Percentiles rank a stretch among this genome's conserved stretches.
These are phyloP conservation scores for Drosophila nr. medialis DNA, from an alignment of 2,888 invertebrate species.

Conservation along the genomic window DNA sequence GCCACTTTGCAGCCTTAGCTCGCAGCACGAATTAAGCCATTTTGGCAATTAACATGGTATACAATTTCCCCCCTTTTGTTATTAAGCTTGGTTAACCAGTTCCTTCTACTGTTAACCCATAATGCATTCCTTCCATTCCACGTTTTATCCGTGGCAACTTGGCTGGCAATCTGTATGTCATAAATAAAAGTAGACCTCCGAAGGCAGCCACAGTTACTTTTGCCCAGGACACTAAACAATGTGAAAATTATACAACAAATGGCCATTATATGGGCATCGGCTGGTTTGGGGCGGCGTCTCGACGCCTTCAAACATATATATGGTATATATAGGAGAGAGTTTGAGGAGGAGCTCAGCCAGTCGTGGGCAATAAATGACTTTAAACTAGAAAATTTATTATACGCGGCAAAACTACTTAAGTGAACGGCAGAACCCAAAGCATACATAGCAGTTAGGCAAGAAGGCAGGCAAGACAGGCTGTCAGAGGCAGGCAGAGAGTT, in stretches of 20 bases:
- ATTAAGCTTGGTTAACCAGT: conserved; percentile 30
- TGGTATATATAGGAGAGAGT: background rate
- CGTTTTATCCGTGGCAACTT: conserved; percentile 26
- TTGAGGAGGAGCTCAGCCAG: conserved; percentile 34
- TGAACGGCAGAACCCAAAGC: conserved; percentile 30
- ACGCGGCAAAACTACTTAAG: conserved; percentile 79
- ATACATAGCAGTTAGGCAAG: background rate
- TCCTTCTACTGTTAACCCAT: background rate
- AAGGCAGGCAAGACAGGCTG: background rate
- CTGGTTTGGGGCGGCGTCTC: conserved; percentile 21
- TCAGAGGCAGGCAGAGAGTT: background rate
- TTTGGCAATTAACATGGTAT: conserved; percentile 52
- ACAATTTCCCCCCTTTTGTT: conserved; percentile 51
- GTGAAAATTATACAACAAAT: conserved; percentile 79
- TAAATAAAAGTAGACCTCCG: conserved; percentile 57
- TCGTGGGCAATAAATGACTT: conserved; percentile 75
- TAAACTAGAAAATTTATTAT: conserved; percentile 80
- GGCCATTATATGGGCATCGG: conserved; percentile 65
- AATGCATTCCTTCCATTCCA: conserved; percentile 6
- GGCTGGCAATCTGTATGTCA: conserved; percentile 60
- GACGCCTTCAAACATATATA: conserved; percentile 12
- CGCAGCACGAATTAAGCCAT: conserved; percentile 57
- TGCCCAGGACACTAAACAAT: conserved; percentile 68
- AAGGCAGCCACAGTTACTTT: conserved; percentile 45
- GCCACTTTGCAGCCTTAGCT: conserved; percentile 12